Base-by-base conservation (phyloP, 2,113 vertebrate species). In the zebrafish (Danio rerio) region DNA sequence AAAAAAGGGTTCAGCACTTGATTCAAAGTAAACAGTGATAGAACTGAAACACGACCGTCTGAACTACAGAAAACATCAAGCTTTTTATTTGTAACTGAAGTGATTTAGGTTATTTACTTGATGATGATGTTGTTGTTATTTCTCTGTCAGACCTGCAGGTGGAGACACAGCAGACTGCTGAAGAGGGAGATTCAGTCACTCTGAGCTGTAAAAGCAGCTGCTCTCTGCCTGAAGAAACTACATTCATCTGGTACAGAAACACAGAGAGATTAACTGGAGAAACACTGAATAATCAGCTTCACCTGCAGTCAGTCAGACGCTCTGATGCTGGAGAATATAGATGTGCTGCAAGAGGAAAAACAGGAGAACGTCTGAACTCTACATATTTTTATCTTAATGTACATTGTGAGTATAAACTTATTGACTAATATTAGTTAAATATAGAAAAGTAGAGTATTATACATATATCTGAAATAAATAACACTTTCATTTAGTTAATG, bases 201-300 rank as follows among this genome's bases (percentile, higher is more conserved):
- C 71, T 84, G 12, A 70, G 4, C 45, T 84, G 83, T 85, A 85
- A 77, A 78, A 85, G 47, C 63, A 70, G 71, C 56, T 85, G 83
- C 83, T 63, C 5, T 9, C 72, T 71, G 63, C 15, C 83, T 21
- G 50, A 10, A 45, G 16, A 43, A 53, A 47, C 70, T 31, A 53
- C 31, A 71, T 81, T 84, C 72, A 56, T 21, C 65, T 81, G 79
- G 83, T 58, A 1, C 72, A 84, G 7, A 77, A 55, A 55, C 45
- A 11, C 7, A 49, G 9, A 8, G n/a, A 43, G 0, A 2, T 6
- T 55, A 6, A 16, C 9, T 21, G 4, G 13, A 12, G 0, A 0
- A 2, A n/a, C 0, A 7, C 49, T 9, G 71, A 5, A 6, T 9
- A 18, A 45, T 18, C 20, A 65, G 4, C 12, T 59, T 21, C 66